These are phyloP conservation scores for Agapornis roseicollis DNA, from an alignment of 2,113 vertebrate genomes.

Conservation along the genomic window DNA sequence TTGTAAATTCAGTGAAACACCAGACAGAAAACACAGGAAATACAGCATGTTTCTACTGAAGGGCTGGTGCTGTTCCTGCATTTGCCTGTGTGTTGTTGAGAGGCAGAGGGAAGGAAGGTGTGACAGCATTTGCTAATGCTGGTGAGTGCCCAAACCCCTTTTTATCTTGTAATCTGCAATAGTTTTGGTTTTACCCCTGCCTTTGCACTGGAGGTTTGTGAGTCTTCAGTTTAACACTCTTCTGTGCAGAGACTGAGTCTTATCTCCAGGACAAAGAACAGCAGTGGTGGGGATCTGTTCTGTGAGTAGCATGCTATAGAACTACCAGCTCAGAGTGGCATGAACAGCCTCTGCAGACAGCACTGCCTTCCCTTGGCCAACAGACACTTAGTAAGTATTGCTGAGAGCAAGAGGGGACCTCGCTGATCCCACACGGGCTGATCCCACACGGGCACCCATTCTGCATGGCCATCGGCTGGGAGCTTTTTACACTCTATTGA, in stretches of 20 bases:
- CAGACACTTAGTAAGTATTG: not conserved
- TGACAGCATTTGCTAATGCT: not conserved
- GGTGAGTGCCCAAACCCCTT: not conserved
- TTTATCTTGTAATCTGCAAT: not conserved
- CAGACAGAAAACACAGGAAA: not conserved
- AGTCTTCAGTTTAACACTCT: not conserved
- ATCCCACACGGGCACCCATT: not conserved
- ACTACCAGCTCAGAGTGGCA: not conserved
- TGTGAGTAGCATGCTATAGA: not conserved
- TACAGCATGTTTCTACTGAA: not conserved
- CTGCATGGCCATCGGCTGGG: not conserved
- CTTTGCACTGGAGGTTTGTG: not conserved
- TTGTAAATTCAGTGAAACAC: not conserved
- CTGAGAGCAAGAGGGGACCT: not conserved
- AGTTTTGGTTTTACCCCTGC: not conserved
- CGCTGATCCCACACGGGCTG: fast-evolving
- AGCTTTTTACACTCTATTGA: not conserved
- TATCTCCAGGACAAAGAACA: not conserved
- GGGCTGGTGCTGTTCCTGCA: not conserved
- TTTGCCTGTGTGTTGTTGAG: not conserved
- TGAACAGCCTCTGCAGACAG: not conserved
- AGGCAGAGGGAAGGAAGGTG: not conserved
- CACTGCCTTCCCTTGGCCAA: not conserved
- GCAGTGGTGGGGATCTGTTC: not conserved
- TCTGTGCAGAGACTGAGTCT: not conserved